A percentile compares a stretch with the other conserved stretches of the same genome.
Evolutionary conservation across 2,797 vertebrate species (phyloP).

Genomic region (Alectoris magna): DNA sequence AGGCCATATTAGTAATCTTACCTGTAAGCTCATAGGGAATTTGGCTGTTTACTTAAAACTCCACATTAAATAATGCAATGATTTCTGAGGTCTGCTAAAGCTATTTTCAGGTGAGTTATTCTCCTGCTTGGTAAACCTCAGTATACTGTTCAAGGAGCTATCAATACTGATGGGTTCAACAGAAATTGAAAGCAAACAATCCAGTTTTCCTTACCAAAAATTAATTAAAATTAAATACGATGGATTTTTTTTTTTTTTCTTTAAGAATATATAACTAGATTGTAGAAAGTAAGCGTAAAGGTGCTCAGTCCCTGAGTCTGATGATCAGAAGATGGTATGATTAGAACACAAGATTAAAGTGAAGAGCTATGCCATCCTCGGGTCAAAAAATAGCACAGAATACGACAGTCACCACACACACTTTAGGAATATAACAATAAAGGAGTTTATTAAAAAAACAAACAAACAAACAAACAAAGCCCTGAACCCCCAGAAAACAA

Average conservation of each 20-base stretch:
- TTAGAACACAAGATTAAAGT: not conserved
- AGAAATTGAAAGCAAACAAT: not conserved
- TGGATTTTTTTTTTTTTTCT: not conserved
- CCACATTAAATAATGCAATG: not conserved
- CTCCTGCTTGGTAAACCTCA: not conserved
- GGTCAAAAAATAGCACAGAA: not conserved
- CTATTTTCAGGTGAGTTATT: not conserved
- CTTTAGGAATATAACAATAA: not conserved
- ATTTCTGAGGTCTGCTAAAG: not conserved
- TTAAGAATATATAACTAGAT: not conserved
- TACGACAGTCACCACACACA: not conserved
- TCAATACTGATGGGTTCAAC: not conserved
- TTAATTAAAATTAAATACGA: not conserved
- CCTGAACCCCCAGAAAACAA: not conserved
- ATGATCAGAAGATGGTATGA: not conserved
- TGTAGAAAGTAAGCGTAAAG: not conserved
- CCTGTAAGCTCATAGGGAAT: not conserved
- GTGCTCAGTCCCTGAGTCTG: rapidly evolving
- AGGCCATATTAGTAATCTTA: not conserved
- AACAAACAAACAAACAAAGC: not conserved
- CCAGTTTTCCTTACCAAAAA: not conserved
- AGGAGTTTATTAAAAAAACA: not conserved
- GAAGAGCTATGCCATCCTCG: not conserved
- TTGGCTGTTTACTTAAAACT: not conserved
- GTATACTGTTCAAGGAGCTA: not conserved